phyloP scores from a whole-genome alignment of 2,797 vertebrate genomes.

The Hemibagrus guttatus region DNA sequence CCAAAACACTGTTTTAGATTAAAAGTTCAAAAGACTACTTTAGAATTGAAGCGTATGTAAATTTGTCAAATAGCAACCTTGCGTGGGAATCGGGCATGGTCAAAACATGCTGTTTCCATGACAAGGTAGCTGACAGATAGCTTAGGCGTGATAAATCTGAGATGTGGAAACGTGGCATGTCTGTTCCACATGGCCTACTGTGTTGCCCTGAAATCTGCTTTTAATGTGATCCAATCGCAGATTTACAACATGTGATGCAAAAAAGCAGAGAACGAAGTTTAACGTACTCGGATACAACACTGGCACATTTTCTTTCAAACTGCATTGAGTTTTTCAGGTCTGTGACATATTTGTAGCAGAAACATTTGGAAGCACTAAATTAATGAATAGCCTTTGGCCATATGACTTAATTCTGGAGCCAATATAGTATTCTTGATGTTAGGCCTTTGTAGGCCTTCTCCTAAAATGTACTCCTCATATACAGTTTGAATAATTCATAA shows the following conservation, averaged over 20 bases:
- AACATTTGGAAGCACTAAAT: conserved; percentile 24
- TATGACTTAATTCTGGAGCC: conserved; percentile 20
- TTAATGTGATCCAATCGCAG: conserved; percentile 66
- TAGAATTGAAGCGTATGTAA: conserved; percentile 60
- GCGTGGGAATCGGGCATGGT: conserved; percentile 63
- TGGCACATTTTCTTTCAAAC: conserved; percentile 34
- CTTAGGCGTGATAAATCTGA: conserved; percentile 56
- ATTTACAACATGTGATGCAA: conserved; percentile 56
- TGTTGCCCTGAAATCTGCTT: conserved; percentile 56
- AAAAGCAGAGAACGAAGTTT: conserved; percentile 50
- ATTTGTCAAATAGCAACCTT: conserved; percentile 70
- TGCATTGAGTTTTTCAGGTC: conserved; percentile 12
- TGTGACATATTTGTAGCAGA: neutral
- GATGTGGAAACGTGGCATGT: conserved; percentile 65
- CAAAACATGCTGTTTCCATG: conserved; percentile 66
- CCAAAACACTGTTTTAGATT: conserved; percentile 62
- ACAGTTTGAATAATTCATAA: conserved; percentile 2
- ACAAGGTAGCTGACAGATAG: conserved; percentile 53
- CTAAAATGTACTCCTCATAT: conserved; percentile 2
- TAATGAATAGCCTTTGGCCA: conserved; percentile 20
- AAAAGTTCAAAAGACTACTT: conserved; percentile 50
- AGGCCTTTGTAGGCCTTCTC: neutral
- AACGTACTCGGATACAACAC: conserved; percentile 52
- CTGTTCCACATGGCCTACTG: conserved; percentile 60
- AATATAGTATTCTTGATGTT: conserved; percentile 17